phyloP scores from a whole-genome alignment of 2,797 vertebrate genomes.

The Phoxinus dragarum region DNA sequence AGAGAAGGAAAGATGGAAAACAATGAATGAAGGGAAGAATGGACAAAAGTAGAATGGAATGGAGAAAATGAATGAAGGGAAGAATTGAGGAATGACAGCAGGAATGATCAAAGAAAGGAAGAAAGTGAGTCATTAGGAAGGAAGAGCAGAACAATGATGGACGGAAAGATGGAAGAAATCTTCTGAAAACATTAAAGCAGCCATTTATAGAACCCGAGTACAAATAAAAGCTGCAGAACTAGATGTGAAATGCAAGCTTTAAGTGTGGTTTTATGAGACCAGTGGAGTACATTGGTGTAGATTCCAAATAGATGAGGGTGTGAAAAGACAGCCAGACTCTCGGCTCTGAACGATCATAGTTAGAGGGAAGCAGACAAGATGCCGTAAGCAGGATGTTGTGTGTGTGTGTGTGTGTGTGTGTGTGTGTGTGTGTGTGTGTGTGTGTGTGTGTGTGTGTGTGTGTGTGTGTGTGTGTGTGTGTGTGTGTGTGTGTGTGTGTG shows the following conservation, averaged over 20 bases:
- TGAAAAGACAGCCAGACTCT: constrained; percentile 23
- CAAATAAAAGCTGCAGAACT: constrained; percentile 24
- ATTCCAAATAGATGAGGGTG: constrained; percentile 24
- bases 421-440: neutral
- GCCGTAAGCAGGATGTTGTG: constrained; percentile 49
- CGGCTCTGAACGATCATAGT: constrained; percentile 47
- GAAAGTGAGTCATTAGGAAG: neutral
- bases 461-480: too few species aligned
- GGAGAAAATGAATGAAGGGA: neutral
- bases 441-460: neutral
- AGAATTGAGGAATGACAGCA: neutral
- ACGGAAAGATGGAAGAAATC: neutral
- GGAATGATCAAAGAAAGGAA: neutral
- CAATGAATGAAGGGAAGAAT: neutral
- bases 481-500: constrained; percentile 9
- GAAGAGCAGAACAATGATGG: neutral
- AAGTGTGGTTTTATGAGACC: constrained; percentile 23
- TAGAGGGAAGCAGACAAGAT: constrained; percentile 52
- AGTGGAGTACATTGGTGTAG: constrained; percentile 12
- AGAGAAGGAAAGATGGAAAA: neutral
- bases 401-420: neutral
- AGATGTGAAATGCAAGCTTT: constrained; percentile 8
- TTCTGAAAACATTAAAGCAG: constrained; percentile 23
- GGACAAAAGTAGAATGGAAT: neutral
- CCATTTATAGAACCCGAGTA: constrained; percentile 4